These are phyloP conservation scores for Trematocara stigmaticum DNA, from an alignment of 2,113 vertebrate genomes.

Conservation along the genomic window DNA sequence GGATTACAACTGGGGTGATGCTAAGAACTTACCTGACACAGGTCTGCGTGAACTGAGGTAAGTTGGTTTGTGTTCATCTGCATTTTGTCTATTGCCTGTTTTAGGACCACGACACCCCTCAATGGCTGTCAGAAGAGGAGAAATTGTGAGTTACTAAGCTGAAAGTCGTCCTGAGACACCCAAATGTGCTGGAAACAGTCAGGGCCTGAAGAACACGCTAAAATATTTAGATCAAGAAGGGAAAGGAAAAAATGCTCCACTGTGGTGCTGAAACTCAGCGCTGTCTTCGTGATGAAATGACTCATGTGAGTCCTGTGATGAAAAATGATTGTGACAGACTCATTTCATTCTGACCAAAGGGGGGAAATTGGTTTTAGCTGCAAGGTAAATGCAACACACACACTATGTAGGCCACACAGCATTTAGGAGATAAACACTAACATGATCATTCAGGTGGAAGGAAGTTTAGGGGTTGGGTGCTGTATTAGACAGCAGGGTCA, in stretches of 20 bases:
- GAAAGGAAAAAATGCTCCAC: not conserved
- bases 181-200: not conserved
- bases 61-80: constrained; percentile 99
- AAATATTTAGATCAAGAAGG: constrained; percentile 28
- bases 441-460: not conserved
- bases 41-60: constrained; percentile 98
- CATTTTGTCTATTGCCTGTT: constrained; percentile 99
- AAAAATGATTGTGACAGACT: not conserved
- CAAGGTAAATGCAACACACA: not conserved
- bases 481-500: not conserved
- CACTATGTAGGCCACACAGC: not conserved
- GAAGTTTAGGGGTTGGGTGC: not conserved
- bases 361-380: not conserved
- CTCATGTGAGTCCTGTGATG: not conserved
- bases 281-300: not conserved
- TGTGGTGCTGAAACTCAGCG: not conserved
- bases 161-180: not conserved
- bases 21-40: constrained; percentile 89
- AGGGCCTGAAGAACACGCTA: not conserved
- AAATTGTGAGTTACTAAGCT: not conserved
- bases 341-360: not conserved
- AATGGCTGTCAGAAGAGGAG: constrained; percentile 78
- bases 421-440: not conserved
- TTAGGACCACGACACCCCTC: constrained; percentile 92
- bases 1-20: not conserved